phyloP scores from a whole-genome alignment of 2,888 invertebrate genomes.

The Apamea anceps region DNA sequence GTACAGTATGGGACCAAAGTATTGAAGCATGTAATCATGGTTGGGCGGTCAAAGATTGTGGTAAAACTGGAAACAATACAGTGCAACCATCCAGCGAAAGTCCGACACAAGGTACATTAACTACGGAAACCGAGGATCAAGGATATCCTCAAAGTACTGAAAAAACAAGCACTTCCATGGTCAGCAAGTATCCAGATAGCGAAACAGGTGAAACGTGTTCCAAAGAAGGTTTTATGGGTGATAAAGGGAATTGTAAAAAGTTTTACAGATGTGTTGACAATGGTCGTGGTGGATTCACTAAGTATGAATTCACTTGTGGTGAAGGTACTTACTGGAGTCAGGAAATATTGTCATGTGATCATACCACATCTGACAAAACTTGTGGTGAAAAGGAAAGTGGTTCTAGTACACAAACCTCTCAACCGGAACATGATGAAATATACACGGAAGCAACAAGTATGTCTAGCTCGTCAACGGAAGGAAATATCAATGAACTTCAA shows the following conservation, averaged over 20 bases:
- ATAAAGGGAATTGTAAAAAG: constrained; percentile 92
- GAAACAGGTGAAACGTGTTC: constrained; percentile 34
- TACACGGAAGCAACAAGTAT: constrained; percentile 57
- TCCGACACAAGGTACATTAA: constrained; percentile 20
- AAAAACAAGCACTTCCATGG: constrained; percentile 34
- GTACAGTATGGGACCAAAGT: constrained; percentile 91
- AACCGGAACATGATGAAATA: constrained; percentile 60
- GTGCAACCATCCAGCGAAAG: constrained; percentile 32
- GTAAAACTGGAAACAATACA: constrained; percentile 57
- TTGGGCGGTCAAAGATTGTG: constrained; percentile 72
- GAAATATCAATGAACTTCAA: constrained; percentile 46
- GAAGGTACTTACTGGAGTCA: constrained; percentile 95
- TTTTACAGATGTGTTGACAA: constrained; percentile 94
- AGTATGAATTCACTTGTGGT: constrained; percentile 93
- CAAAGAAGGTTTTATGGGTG: constrained; percentile 90
- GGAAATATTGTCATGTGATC: constrained; percentile 92
- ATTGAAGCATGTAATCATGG: constrained; percentile 90
- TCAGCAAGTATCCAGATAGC: constrained; percentile 30
- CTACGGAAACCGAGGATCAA: constrained; percentile 31
- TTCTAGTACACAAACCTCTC: constrained; percentile 56
- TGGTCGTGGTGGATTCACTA: constrained; percentile 90
- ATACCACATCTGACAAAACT: constrained; percentile 77
- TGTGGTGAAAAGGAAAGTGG: constrained; percentile 57
- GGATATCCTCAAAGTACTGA: constrained; percentile 50
- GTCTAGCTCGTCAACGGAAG: constrained; percentile 50